Conservation (phyloP, 1,140 invertebrate species). For the Ips typographus region DNA sequence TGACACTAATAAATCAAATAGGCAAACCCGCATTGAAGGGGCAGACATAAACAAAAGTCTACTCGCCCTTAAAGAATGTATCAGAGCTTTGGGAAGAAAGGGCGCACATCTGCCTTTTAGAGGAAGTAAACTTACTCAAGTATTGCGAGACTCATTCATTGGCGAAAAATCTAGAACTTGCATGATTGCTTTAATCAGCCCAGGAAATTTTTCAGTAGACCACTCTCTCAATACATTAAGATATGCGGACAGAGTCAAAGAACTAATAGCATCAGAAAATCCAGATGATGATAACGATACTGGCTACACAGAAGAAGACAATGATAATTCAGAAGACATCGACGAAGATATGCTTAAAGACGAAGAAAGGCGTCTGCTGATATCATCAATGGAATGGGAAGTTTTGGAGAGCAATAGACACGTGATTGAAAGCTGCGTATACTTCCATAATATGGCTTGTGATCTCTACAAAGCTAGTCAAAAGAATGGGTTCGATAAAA, state of each 20-base stretch:
- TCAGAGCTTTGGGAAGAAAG: conserved; percentile 91
- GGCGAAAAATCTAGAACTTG: conserved; percentile 97
- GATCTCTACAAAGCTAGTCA: conserved; percentile 43
- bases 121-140: conserved; percentile 96
- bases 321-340: conserved; percentile 31
- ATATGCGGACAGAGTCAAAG: conserved; percentile 95
- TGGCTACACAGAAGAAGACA: conserved; percentile 30
- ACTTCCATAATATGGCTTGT: conserved; percentile 46
- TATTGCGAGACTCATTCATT: conserved; percentile 97
- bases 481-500: conserved; percentile 40
- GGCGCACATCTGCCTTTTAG: conserved; percentile 96
- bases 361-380: conserved; percentile 36
- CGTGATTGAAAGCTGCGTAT: conserved; percentile 46
- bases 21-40: conserved; percentile 96
- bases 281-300: conserved; percentile 21
- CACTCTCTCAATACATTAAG: conserved; percentile 96
- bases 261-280: conserved; percentile 75
- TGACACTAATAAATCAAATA: conserved; percentile 94
- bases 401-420: conserved; percentile 43
- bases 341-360: conserved; percentile 39
- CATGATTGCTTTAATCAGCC: conserved; percentile 99
- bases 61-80: conserved; percentile 97
- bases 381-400: conserved; percentile 41
- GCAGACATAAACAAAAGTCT: conserved; percentile 99
- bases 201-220: conserved; percentile 92